These are phyloP conservation scores for Heterodera filipjevi DNA, from an alignment of 2,888 invertebrate genomes.

Conservation along the genomic window DNA sequence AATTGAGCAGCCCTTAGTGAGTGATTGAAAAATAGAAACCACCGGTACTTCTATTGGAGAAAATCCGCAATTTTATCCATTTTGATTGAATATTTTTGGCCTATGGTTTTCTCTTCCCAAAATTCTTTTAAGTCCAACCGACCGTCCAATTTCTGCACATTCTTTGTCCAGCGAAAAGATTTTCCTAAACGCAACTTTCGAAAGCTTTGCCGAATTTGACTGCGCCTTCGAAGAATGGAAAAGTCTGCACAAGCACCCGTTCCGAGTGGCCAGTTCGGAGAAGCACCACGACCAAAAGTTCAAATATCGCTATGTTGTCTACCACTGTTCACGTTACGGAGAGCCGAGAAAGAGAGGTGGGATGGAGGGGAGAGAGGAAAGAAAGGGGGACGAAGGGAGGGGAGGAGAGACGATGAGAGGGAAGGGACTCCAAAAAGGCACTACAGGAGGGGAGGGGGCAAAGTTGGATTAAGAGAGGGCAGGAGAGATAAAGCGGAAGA, in stretches of 20 bases:
- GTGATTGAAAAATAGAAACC: too few species aligned
- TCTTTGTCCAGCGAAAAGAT: conserved; percentile 28
- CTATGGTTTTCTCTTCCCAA: conserved; percentile 1
- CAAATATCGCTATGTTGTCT: conserved; percentile 62
- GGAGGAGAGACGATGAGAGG: neutral
- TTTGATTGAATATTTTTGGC: too few species aligned
- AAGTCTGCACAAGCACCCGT: conserved; percentile 49
- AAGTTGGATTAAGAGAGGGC: neutral
- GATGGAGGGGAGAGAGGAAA: neutral
- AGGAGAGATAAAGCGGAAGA: neutral
- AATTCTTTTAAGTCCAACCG: neutral
- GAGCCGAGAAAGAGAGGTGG: conserved; percentile 60
- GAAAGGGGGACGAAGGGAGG: neutral
- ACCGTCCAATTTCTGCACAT: neutral
- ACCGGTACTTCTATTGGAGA: too few species aligned
- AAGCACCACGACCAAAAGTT: conserved; percentile 43
- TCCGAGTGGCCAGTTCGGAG: conserved; percentile 61
- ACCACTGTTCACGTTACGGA: conserved; percentile 62
- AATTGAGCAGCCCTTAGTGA: too few species aligned
- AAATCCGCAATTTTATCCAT: too few species aligned
- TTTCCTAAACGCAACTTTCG: conserved; percentile 37
- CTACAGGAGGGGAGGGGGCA: neutral
- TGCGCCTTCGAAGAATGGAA: conserved; percentile 56
- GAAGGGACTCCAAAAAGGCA: too few species aligned
- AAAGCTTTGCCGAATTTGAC: conserved; percentile 51